Evolutionary conservation across 1,140 invertebrate genomes (phyloP), one percentile per base, ranked within the genome.

Genomic region (Papilio dardanus): DNA sequence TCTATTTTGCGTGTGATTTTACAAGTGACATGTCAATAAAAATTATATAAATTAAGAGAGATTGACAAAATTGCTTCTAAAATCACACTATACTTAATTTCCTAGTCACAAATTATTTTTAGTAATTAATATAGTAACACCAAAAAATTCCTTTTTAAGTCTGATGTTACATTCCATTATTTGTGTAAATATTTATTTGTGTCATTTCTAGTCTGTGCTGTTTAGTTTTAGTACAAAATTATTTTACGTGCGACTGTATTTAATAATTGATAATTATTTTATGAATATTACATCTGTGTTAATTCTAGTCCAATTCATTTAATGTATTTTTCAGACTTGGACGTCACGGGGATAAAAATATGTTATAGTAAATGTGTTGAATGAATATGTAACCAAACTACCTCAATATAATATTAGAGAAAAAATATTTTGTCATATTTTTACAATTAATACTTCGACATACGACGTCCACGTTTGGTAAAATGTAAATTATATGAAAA

Each of bases 221-320:
- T 73, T 73, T 76, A 69, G 40, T 81, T 77, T 79, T 82, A 76
- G 75, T 68, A 77, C 65, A 76, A 71, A 65, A 71, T 81, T 85
- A 79, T 80, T 86, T 86, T 86, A 78, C 76, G 90, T 92, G 91
- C 90, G 91, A 89, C 91, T 92, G 91, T 91, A 90, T 83, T 80
- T 81, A 80, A 78, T 75, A 85, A 84, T 77, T 82, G 77, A 83
- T 85, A 83, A 87, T 91, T 77, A 83, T 86, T 58, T 89, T 88
- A 82, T 86, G 79, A 82, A 81, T 78, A 88, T 85, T 88, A 80
- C 84, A 85, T 85, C 82, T 88, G 82, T 90, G 86, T 92, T 91
- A 83, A 88, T 89, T 92, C 91, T 92, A 92, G 91, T 92, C 91
- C 89, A 92, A 91, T 90, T 89, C 88, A 89, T 91, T 92, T 81